Base-by-base conservation (phyloP, 1,140 invertebrate species). In the Brachionus sp. region DNA sequence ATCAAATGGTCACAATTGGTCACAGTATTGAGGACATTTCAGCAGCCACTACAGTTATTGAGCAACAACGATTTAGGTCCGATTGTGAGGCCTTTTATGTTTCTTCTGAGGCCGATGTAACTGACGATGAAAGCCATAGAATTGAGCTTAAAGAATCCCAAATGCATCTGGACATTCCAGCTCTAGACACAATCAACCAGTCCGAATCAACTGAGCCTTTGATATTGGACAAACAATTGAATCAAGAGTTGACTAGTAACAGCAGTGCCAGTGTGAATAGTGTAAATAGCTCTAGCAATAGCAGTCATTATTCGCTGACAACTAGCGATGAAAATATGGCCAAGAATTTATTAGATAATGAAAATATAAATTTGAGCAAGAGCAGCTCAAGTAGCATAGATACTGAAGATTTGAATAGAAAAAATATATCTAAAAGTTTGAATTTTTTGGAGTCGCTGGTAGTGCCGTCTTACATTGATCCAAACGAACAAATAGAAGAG, bases 141-240 rank as follows among this genome's bases (percentile, higher is more conserved):
- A n/a, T 80, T 6, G 33, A 23, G 35, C n/a, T 25, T 5, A 33
- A 78, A 37, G 57, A 37, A 62, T 39, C 50, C 29, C 3, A 57
- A 39, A 9, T 44, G 5, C 35, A 19, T 64, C 16, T 80, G 5
- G 66, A 42, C 4, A 66, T 42, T 16, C 29, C 19, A 44, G 23
- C 10, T 5, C 62, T 37, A 23, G 3, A 57, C 9, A 19, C 19
- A 9, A 4, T 80, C 7, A 66, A 39, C 16, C 33, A 80, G 13
- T 62, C 77, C 19, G 77, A 80, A 16, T 80, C 77, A 62, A 64
- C n/a, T 42, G 77, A 80, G 25, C 77, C 77, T 80, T 66, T 80
- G 25, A 46, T 75, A 6, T 13, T 39, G 4, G 33, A 33, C 13
- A 9, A 46, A 25, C 16, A 25, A n/a, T 6, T 13, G 23, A 5